Evolutionary conservation across 1,140 invertebrate species (phyloP).

Genomic region (Drosophila auraria): DNA sequence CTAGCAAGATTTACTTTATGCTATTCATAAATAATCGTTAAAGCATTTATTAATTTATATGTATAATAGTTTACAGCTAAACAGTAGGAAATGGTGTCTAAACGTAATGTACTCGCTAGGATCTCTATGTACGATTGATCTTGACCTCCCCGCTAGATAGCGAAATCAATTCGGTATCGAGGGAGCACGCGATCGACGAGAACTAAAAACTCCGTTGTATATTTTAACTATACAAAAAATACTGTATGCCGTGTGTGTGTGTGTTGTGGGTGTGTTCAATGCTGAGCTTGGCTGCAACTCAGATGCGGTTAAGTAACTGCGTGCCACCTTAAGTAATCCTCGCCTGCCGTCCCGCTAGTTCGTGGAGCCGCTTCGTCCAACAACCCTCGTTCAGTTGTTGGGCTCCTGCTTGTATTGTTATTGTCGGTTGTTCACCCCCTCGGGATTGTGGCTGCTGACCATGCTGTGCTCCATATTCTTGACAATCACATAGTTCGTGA

Average conservation of each 20-base stretch:
- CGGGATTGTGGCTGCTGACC: constrained; percentile 70
- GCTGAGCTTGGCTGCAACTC: constrained; percentile 55
- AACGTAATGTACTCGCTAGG: constrained; percentile 70
- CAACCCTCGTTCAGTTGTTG: constrained; percentile 74
- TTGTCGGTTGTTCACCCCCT: constrained; percentile 75
- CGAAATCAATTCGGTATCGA: constrained; percentile 67
- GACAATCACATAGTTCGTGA: constrained; percentile 83
- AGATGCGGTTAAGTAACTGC: constrained; percentile 74
- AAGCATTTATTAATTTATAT: constrained; percentile 82
- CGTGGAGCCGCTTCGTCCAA: constrained; percentile 75
- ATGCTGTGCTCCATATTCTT: constrained; percentile 84
- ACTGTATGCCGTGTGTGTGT: constrained; percentile 68
- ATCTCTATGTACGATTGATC: constrained; percentile 60
- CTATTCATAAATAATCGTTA: constrained; percentile 57
- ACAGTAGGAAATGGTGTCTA: constrained; percentile 83
- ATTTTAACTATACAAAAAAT: constrained; percentile 83
- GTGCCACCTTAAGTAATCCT: constrained; percentile 69
- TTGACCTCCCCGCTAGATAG: constrained; percentile 18
- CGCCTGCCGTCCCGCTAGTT: constrained; percentile 20
- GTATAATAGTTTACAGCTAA: constrained; percentile 77
- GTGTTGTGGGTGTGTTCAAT: constrained; percentile 8
- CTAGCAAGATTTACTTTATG: background rate
- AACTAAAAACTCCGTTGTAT: constrained; percentile 77
- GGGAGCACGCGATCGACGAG: constrained; percentile 34
- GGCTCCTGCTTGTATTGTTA: constrained; percentile 84